Conservation (phyloP, 2,797 vertebrate genomes). For the Odontamblyopus rebecca region DNA sequence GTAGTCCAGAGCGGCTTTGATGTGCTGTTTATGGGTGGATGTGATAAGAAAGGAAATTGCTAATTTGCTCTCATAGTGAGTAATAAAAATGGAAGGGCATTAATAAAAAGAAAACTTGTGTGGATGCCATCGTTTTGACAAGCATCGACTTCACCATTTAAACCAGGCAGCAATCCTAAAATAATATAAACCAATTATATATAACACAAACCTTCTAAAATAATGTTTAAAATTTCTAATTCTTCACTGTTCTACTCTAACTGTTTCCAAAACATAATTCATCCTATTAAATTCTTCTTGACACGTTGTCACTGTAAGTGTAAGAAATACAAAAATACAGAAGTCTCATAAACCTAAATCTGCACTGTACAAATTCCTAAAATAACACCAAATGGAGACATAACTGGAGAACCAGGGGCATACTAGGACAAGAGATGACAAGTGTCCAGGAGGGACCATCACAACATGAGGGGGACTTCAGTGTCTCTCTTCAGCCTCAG, state of each 20-base stretch:
- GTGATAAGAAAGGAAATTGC: constrained; percentile 53
- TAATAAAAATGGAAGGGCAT: constrained; percentile 44
- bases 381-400: constrained; percentile 59
- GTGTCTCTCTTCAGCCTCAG: constrained; percentile 37
- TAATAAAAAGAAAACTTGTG: constrained; percentile 25
- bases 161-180: neutral
- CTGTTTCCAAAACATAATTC: neutral
- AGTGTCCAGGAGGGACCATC: constrained; percentile 44
- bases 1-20: constrained; percentile 30
- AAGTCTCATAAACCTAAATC: constrained; percentile 67
- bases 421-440: constrained; percentile 41
- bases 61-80: constrained; percentile 49
- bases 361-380: constrained; percentile 70
- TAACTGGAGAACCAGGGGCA: constrained; percentile 11
- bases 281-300: neutral
- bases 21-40: constrained; percentile 45
- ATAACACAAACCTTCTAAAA: neutral
- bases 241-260: neutral
- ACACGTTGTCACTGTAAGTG: neutral
- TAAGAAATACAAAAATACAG: neutral
- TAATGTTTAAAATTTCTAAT: neutral
- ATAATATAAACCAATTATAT: neutral
- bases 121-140: constrained; percentile 8
- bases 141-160: constrained; percentile 1
- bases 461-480: constrained; percentile 40